Percentiles rank a stretch among this genome's conserved stretches.
phyloP scores from a whole-genome alignment of 2,113 vertebrate species.

The Grammomys surdaster region DNA sequence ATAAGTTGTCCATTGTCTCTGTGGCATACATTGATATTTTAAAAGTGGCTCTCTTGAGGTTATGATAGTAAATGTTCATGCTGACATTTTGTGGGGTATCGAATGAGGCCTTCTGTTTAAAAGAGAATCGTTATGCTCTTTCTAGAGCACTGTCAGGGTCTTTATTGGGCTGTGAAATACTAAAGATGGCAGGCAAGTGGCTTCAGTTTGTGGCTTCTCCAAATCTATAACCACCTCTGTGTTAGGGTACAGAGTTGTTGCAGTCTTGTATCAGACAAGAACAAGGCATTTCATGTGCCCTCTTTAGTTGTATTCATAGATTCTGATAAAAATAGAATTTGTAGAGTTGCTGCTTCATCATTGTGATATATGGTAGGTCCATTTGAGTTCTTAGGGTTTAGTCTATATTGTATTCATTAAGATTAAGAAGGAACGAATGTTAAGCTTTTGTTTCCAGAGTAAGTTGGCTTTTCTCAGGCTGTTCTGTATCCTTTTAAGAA shows the following conservation, averaged over 20 bases:
- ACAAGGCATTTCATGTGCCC: background rate
- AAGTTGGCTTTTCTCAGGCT: background rate
- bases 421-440: background rate
- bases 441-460: conserved; percentile 16
- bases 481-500: background rate
- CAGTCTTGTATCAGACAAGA: background rate
- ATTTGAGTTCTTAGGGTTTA: background rate
- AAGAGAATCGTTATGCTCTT: background rate
- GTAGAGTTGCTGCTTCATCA: background rate
- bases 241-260: background rate
- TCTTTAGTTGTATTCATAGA: conserved; percentile 21
- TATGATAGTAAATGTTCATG: conserved; percentile 24
- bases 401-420: background rate
- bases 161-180: background rate
- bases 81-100: background rate
- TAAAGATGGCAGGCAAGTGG: background rate
- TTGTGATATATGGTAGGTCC: background rate
- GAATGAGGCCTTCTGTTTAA: background rate
- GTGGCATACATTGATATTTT: background rate
- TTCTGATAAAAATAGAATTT: conserved; percentile 27
- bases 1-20: background rate
- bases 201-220: conserved; percentile 23
- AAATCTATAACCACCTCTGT: background rate
- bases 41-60: conserved; percentile 9
- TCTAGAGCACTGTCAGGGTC: background rate